Evolutionary conservation across 2,113 vertebrate genomes (phyloP).

Genomic region (Oplegnathus fasciatus): DNA sequence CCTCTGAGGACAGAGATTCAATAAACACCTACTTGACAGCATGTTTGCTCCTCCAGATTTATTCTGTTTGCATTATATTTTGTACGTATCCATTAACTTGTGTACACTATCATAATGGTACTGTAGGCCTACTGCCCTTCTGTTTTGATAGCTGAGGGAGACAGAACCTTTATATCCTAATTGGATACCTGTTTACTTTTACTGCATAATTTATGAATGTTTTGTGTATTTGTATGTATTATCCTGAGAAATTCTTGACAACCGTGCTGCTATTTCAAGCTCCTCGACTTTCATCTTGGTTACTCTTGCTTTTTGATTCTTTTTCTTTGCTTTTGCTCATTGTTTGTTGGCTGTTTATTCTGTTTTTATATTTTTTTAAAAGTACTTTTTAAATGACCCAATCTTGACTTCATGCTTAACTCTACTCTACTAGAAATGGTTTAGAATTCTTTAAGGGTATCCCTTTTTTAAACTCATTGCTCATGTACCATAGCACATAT

Average conservation of each 20-base stretch:
- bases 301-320: neutral
- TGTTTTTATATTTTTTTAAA: neutral
- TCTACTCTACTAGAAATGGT: neutral
- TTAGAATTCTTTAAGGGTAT: neutral
- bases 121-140: neutral
- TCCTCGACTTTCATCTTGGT: constrained; percentile 5
- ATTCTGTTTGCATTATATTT: constrained; percentile 22
- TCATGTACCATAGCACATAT: neutral
- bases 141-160: constrained; percentile 8
- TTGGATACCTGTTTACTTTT: constrained; percentile 27
- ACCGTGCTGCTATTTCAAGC: neutral
- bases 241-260: neutral
- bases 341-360: neutral
- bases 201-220: constrained; percentile 21
- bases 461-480: neutral
- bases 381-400: neutral
- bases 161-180: constrained; percentile 5
- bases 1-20: constrained; percentile 38
- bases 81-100: constrained; percentile 31
- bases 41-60: constrained; percentile 35
- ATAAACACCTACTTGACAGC: constrained; percentile 61
- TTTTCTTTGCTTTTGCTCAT: neutral
- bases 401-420: neutral
- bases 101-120: neutral
- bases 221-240: neutral